Percentiles rank a stretch among this genome's conserved stretches.
phyloP scores from a whole-genome alignment of 2,113 vertebrate genomes.

The Atlantisia rogersi region DNA sequence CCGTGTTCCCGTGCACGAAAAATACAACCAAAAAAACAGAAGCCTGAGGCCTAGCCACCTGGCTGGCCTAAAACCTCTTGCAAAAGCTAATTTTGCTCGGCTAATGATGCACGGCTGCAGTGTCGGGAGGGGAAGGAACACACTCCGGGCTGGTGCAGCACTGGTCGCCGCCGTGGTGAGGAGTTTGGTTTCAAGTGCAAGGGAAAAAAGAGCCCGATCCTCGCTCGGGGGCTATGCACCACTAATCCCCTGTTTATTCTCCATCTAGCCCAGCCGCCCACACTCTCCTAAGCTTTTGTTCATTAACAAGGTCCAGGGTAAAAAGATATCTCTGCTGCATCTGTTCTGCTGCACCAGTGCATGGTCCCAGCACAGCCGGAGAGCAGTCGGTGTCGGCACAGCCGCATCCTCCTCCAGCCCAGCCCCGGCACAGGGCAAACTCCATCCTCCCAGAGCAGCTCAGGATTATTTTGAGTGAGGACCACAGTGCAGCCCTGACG shows the following conservation, averaged over 20 bases:
- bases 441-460: neutral
- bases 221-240: neutral
- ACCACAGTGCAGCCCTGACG: neutral
- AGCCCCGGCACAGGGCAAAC: accelerated
- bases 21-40: neutral
- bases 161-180: accelerated
- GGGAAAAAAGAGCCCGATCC: neutral
- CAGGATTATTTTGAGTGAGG: neutral
- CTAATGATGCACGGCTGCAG: neutral
- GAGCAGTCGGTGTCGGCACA: neutral
- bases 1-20: neutral
- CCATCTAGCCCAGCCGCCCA: conserved; percentile 28
- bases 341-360: neutral
- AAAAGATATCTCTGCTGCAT: neutral
- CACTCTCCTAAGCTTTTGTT: neutral
- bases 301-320: neutral
- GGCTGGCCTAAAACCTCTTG: neutral
- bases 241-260: conserved; percentile 5
- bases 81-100: neutral
- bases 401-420: neutral
- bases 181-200: neutral
- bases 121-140: accelerated
- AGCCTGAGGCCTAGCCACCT: neutral
- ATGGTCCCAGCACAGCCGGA: neutral
- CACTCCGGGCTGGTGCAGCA: neutral